phyloP scores from a whole-genome alignment of 2,888 invertebrate species.

The Pteria penguin region DNA sequence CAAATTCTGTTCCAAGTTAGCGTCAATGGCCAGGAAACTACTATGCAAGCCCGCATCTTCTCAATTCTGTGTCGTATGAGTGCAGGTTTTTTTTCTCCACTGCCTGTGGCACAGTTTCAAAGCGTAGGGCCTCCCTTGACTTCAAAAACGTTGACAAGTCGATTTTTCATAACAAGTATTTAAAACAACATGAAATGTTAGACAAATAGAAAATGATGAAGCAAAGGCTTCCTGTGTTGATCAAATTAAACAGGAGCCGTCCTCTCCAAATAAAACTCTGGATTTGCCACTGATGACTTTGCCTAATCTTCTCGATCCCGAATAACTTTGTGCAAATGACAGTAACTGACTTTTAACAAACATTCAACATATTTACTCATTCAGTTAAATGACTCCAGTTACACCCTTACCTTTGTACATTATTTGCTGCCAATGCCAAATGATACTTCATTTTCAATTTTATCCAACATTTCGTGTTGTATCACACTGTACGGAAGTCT shows the following conservation, averaged over 20 bases:
- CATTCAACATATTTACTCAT: too few relatives aligned
- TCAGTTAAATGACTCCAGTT: too few relatives aligned
- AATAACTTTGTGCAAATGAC: too few relatives aligned
- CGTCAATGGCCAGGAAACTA: background rate
- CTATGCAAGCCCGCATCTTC: background rate
- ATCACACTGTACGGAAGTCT: too few relatives aligned
- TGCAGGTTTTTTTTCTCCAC: background rate
- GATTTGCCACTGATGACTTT: background rate
- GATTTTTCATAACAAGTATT: constrained; percentile 6
- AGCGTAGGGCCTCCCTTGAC: constrained; percentile 4
- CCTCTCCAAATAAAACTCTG: background rate
- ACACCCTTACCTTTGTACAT: too few relatives aligned
- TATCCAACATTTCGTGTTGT: too few relatives aligned
- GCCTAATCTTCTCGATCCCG: background rate
- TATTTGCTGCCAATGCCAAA: too few relatives aligned
- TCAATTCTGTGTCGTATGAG: background rate
- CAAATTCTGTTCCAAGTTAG: too few relatives aligned
- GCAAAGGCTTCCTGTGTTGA: background rate
- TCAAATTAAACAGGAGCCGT: background rate
- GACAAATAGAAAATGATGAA: background rate
- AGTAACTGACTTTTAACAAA: too few relatives aligned
- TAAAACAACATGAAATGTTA: constrained; percentile 6
- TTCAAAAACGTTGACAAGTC: constrained; percentile 13
- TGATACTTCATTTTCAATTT: too few relatives aligned
- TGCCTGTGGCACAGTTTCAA: constrained; percentile 16